phyloP scores from a whole-genome alignment of 2,113 vertebrate genomes.

The Oenanthe oenanthe region DNA sequence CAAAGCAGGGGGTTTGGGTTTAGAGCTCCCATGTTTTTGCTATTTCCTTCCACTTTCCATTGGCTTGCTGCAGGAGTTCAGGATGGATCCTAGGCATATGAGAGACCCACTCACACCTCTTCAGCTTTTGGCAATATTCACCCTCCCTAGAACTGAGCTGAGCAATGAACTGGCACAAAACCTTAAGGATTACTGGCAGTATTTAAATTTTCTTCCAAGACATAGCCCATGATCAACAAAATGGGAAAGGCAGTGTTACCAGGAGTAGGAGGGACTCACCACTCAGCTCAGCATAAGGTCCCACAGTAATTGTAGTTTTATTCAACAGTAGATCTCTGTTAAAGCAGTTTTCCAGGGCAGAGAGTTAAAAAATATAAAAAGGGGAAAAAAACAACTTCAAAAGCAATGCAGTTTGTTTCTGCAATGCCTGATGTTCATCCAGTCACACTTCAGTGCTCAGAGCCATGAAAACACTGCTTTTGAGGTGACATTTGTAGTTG shows the following conservation, averaged over 20 bases:
- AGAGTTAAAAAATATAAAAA: background rate
- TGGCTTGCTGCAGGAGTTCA: background rate
- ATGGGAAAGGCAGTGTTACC: background rate
- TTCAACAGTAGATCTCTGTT: conserved; percentile 29
- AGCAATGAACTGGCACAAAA: background rate
- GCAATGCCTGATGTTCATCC: conserved; percentile 73
- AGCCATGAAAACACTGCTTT: conserved; percentile 71
- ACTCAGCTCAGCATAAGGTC: background rate
- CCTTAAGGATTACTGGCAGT: background rate
- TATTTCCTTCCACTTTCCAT: background rate
- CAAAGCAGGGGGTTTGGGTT: background rate
- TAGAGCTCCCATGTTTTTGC: background rate
- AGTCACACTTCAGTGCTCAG: conserved; percentile 76
- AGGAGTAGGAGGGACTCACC: conserved; percentile 1
- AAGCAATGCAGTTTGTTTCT: conserved; percentile 70
- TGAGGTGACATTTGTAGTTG: conserved; percentile 77
- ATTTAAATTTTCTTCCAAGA: conserved; percentile 15
- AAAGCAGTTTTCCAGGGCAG: conserved; percentile 33
- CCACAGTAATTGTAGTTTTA: background rate
- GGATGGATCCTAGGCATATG: background rate
- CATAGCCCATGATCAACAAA: background rate
- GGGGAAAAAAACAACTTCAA: background rate
- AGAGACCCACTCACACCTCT: background rate
- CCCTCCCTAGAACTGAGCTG: background rate
- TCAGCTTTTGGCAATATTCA: background rate